These are phyloP conservation scores for Plebejus argus DNA, from an alignment of 2,888 invertebrate species.

Conservation along the genomic window DNA sequence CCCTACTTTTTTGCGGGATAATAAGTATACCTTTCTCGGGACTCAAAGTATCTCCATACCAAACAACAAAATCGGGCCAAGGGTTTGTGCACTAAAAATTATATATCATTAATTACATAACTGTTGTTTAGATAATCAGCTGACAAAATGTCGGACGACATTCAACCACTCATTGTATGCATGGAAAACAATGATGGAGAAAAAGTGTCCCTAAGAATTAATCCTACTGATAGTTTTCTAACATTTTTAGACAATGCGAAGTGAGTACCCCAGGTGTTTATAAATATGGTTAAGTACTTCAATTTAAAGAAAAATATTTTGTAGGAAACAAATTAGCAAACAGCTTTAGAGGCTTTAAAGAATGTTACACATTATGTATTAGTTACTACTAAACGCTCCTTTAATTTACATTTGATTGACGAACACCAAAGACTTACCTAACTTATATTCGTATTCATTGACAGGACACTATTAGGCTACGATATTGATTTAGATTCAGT, in stretches of 20 bases:
- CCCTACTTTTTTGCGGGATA: no score
- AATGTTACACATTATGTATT: no score
- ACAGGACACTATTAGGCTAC: slow-evolving; percentile 56
- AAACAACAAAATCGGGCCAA: no score
- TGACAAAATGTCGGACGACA: slow-evolving; percentile 39
- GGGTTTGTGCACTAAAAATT: not conserved
- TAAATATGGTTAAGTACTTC: not conserved
- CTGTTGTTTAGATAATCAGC: not conserved
- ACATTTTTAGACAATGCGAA: slow-evolving; percentile 69
- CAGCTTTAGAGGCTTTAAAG: no score
- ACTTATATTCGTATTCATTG: slow-evolving; percentile 24
- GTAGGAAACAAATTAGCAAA: no score
- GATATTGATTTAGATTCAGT: slow-evolving; percentile 69
- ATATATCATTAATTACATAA: not conserved
- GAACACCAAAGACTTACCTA: no score
- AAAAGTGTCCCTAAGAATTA: slow-evolving; percentile 64
- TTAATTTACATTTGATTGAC: no score
- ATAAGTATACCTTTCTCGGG: no score
- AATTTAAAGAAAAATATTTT: no score
- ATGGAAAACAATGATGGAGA: slow-evolving; percentile 67
- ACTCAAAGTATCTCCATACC: no score
- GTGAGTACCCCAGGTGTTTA: slow-evolving; percentile 49
- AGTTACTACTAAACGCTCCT: no score
- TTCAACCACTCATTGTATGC: slow-evolving; percentile 61
- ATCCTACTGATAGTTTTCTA: slow-evolving; percentile 66